phyloP scores from a whole-genome alignment of 92 coral and sea anemone species.

The Palythoa grandiflora region DNA sequence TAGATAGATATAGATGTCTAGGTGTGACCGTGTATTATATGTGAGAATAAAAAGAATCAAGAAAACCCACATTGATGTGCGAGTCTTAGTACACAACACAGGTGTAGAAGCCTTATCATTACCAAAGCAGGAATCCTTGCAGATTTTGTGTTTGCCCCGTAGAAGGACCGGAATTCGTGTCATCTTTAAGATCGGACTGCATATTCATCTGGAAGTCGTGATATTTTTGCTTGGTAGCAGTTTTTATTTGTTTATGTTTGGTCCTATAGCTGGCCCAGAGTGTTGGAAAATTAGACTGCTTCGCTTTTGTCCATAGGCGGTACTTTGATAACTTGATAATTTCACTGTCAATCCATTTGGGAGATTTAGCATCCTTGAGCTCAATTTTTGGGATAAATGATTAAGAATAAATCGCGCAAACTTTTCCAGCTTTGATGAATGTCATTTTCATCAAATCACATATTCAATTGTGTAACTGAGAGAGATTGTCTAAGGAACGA shows the following conservation, averaged over 20 bases:
- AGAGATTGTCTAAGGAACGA: background rate
- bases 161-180: conserved; percentile 62
- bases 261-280: conserved; percentile 29
- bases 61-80: too few relatives aligned
- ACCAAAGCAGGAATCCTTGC: conserved; percentile 57
- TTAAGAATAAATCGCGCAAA: conserved; percentile 57
- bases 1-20: too few relatives aligned
- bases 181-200: conserved; percentile 55
- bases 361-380: conserved; percentile 41
- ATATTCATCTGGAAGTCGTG: conserved; percentile 33
- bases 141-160: conserved; percentile 42
- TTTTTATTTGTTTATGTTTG: conserved; percentile 37
- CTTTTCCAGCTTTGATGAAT: conserved; percentile 58
- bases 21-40: too few relatives aligned
- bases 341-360: conserved; percentile 44
- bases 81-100: background rate
- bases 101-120: conserved; percentile 47
- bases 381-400: conserved; percentile 44
- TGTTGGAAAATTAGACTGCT: background rate
- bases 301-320: conserved; percentile 21
- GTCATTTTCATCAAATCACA: conserved; percentile 44
- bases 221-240: conserved; percentile 46
- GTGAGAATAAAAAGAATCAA: too few relatives aligned
- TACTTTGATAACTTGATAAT: conserved; percentile 31
- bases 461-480: conserved; percentile 44